phyloP scores from a whole-genome alignment of 2,113 vertebrate genomes.

The Cyphomyrus plagiostoma region DNA sequence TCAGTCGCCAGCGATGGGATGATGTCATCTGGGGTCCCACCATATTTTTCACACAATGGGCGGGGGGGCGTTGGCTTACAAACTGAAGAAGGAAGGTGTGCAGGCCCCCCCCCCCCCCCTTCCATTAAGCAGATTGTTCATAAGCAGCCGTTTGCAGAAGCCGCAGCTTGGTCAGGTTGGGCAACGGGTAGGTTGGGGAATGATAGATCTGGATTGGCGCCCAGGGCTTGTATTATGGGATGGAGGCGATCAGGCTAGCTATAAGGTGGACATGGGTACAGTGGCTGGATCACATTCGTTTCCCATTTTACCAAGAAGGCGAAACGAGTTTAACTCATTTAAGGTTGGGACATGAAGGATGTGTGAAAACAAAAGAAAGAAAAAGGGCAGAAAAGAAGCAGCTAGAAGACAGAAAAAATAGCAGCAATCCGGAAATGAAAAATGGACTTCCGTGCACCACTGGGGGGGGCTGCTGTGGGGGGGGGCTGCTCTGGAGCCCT shows the following conservation, averaged over 20 bases:
- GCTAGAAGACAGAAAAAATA: constrained; percentile 32
- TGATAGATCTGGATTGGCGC: not conserved
- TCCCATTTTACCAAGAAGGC: constrained; percentile 46
- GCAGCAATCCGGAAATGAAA: constrained; percentile 25
- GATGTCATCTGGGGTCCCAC: not conserved
- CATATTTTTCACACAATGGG: not conserved
- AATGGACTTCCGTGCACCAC: constrained; percentile 20
- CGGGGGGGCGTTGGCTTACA: not conserved
- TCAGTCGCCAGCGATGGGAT: not conserved
- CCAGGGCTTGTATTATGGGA: not conserved
- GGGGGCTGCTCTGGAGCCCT: constrained; percentile 4
- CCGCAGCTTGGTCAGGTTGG: not conserved
- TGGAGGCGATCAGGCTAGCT: not conserved
- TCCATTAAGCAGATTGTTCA: not conserved
- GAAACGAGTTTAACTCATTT: constrained; percentile 23
- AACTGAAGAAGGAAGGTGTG: not conserved
- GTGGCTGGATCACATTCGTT: constrained; percentile 58
- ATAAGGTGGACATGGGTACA: constrained; percentile 35
- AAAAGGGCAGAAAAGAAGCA: constrained; percentile 17
- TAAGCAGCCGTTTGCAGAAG: not conserved
- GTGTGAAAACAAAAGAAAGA: constrained; percentile 6
- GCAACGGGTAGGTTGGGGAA: not conserved
- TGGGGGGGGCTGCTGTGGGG: constrained; percentile 4
- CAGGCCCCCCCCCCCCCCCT: not conserved
- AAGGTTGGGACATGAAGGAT: constrained; percentile 35